Evolutionary conservation across 2,888 invertebrate genomes (phyloP).

Genomic region (Seira ritae): DNA sequence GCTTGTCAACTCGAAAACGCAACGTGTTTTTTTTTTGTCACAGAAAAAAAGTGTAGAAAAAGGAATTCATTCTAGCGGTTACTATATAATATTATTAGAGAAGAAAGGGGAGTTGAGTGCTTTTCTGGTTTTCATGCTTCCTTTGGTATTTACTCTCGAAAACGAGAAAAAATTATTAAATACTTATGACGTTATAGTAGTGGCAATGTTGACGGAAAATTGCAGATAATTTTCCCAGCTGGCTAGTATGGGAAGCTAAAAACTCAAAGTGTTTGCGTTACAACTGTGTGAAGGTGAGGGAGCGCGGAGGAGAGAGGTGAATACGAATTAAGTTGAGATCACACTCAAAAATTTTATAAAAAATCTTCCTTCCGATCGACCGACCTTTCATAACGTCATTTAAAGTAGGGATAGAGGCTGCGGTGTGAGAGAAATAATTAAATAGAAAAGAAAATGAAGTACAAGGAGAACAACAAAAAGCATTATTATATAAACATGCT

Average conservation of each 20-base stretch:
- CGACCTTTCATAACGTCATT: background rate
- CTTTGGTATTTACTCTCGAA: background rate
- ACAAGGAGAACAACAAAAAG: conserved; percentile 10
- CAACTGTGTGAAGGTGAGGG: background rate
- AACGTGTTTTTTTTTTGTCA: conserved; percentile 7
- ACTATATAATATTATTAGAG: background rate
- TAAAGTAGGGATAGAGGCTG: background rate
- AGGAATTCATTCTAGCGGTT: background rate
- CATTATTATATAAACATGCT: conserved; percentile 29
- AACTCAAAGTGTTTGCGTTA: no score
- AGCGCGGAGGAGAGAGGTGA: conserved; percentile 47
- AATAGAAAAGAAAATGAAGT: conserved; percentile 12
- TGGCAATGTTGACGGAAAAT: conserved; percentile 50
- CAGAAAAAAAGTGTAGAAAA: background rate
- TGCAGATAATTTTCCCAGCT: conserved; percentile 36
- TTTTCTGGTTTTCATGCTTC: conserved; percentile 2
- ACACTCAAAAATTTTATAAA: background rate
- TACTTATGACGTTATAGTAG: conserved; percentile 24
- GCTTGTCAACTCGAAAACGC: background rate
- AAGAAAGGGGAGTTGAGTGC: background rate
- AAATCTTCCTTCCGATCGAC: background rate
- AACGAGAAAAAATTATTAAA: background rate
- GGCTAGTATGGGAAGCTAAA: background rate
- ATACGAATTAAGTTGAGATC: conserved; percentile 33
- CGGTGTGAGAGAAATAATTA: background rate